Base-by-base conservation (phyloP, 2,888 invertebrate species). In the Caenorhabditis uteleia region DNA sequence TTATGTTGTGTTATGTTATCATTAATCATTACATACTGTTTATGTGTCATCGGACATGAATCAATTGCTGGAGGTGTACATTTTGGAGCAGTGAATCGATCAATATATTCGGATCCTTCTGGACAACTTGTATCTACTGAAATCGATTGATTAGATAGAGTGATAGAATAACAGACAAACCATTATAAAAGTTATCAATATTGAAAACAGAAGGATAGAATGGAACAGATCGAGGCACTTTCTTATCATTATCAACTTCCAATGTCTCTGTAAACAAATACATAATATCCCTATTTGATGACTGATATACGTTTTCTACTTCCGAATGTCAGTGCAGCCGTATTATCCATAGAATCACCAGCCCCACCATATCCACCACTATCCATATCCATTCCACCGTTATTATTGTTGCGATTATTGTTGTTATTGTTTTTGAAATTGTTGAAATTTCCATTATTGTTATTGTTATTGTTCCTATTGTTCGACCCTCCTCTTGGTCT, bases 31-130 rank as follows among this genome's bases (percentile, higher is more conserved):
- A n/a, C 39, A 26, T 18, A 61, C 57, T 43, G 57, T 38, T 60
- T 66, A 48, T 73, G 72, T 40, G 50, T 59, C 57, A 68, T 34
- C 2, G 72, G 72, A 59, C 72, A 73, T 2, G 72, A 73, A 48
- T 73, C 72, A 18, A 70, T 50, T 14, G 64, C 72, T 27, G 72
- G 72, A 43, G 69, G 72, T 29, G 48, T 47, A 44, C 72, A 73
- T 50, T 65, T 60, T 14, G 72, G 69, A 8, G 57, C 58, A 8
- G 29, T 45, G 34, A 47, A 40, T 23, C 62, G 54, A 29, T 61
- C 49, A 48, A 58, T 23, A 33, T 65, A 71, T 43, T 71, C 71
- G 2, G 55, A 23, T 21, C 70, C 70, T 23, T 51, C 55, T 5
- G 67, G 45, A 42, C 70, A 70, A 18, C 23, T 43, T 16, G 31